Base-by-base conservation (phyloP, 2,888 invertebrate genomes). In the Lasioglossum lativentre region DNA sequence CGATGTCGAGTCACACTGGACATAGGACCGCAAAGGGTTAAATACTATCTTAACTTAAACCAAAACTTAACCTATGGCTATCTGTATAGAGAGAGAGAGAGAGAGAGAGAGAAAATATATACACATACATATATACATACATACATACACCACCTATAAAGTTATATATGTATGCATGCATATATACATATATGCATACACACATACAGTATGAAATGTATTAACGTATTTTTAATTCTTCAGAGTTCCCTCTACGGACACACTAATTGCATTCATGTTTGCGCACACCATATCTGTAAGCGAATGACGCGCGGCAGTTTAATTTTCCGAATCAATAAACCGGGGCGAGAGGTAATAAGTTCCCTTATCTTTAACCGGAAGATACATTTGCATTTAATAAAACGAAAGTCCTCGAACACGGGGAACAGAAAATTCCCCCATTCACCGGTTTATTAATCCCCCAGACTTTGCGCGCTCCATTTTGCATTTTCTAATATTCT, bases 371-470 rank as follows among this genome's bases (percentile, higher is more conserved):
- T 27, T 27, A 27, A 6, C 6, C 63, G 6, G 30, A 63, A 63
- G 30, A 63, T 30, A 63, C 27, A n/a, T 63, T 16, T 2, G 30
- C 63, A 6, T 63, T 63, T 63, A 30, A 63, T 63, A 63, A 16
- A 63, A 63, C 63, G 27, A 30, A 63, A 63, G 52, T 6, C 63
- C 16, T 30, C 27, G 63, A 30, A 30, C 30, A 30, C 16, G 5
- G 27, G 14, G 27, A 16, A 16, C 27, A 63, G 63, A 30, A 30
- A 30, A 4, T 30, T 63, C 16, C 16, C 16, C 27, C 6, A 63
- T 63, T 63, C 63, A 30, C 63, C 63, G 63, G 63, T 63, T 63
- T 63, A 16, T 63, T 63, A 63, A 63, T 63, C 52, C 63, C 59
- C 30, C 63, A 30, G 63, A 63, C 63, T 70, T 45, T 19, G 40